phyloP scores from a whole-genome alignment of 2,888 invertebrate species.

The Cataglyphis cursor region DNA sequence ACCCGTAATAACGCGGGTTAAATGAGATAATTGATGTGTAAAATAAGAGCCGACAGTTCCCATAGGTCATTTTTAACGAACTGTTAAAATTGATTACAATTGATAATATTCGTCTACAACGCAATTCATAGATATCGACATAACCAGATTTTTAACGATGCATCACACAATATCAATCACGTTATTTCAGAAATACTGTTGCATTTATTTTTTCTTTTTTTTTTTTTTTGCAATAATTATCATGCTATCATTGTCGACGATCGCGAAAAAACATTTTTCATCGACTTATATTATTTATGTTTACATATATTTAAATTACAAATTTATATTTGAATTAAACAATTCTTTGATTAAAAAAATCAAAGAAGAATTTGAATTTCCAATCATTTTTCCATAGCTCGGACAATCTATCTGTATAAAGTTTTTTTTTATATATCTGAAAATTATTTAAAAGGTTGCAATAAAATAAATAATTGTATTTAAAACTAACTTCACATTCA shows the following conservation, averaged over 20 bases:
- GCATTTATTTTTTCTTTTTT: background rate
- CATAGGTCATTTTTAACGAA: background rate
- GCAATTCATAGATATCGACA: background rate
- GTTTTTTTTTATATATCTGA: background rate
- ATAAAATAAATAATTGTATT: conserved; percentile 2
- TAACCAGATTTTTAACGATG: background rate
- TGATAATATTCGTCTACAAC: background rate
- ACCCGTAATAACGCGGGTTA: conserved; percentile 41
- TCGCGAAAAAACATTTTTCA: background rate
- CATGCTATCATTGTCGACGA: background rate
- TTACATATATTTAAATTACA: background rate
- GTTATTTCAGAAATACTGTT: background rate
- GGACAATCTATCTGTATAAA: background rate
- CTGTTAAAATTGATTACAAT: conserved; percentile 25
- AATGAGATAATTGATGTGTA: conserved; percentile 38
- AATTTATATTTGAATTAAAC: background rate
- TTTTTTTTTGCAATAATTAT: background rate
- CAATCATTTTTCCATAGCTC: background rate
- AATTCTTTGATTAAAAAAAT: background rate
- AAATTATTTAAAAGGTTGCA: background rate
- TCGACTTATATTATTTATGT: background rate
- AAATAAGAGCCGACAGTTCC: conserved; percentile 4
- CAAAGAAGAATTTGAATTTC: background rate
- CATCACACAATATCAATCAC: background rate
- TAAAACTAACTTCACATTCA: background rate